Evolutionary conservation across 2,888 invertebrate species (phyloP).

Genomic region (Ametastegia equiseti): DNA sequence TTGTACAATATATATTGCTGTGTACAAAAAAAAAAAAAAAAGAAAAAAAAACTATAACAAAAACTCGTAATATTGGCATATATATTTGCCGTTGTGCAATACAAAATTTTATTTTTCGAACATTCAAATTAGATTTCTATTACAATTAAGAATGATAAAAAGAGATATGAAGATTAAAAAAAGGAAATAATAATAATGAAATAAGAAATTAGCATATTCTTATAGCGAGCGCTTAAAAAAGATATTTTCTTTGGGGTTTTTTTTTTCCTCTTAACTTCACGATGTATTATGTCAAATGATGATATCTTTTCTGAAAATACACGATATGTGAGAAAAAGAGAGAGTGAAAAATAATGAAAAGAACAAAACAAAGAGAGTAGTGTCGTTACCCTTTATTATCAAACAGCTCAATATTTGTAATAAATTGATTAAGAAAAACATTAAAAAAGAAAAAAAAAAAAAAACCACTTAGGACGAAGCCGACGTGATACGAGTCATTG

Average conservation of each 20-base stretch:
- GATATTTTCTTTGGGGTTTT: not conserved
- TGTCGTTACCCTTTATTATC: constrained; percentile 53
- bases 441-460: constrained; percentile 42
- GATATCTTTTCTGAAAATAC: constrained; percentile 63
- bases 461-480: constrained; percentile 31
- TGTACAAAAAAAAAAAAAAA: not conserved
- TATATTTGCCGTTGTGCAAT: constrained; percentile 41
- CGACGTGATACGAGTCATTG: constrained; percentile 49
- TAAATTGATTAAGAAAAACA: too few relatives aligned
- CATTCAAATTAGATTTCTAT: constrained; percentile 35
- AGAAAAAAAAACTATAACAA: constrained; percentile 14
- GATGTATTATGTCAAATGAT: constrained; percentile 55
- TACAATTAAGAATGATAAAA: constrained; percentile 23
- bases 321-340: constrained; percentile 50
- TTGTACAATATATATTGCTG: not conserved
- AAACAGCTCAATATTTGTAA: constrained; percentile 63
- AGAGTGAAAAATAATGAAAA: constrained; percentile 47
- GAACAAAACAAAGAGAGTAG: constrained; percentile 38
- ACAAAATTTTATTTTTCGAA: constrained; percentile 39
- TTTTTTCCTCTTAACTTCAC: not conserved
- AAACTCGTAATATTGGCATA: constrained; percentile 35
- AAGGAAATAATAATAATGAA: too few relatives aligned
- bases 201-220: constrained; percentile 27
- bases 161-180: not conserved
- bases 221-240: constrained; percentile 15